Base-by-base conservation (phyloP, 2,888 invertebrate species). In the Polydrusus pterygomalis region DNA sequence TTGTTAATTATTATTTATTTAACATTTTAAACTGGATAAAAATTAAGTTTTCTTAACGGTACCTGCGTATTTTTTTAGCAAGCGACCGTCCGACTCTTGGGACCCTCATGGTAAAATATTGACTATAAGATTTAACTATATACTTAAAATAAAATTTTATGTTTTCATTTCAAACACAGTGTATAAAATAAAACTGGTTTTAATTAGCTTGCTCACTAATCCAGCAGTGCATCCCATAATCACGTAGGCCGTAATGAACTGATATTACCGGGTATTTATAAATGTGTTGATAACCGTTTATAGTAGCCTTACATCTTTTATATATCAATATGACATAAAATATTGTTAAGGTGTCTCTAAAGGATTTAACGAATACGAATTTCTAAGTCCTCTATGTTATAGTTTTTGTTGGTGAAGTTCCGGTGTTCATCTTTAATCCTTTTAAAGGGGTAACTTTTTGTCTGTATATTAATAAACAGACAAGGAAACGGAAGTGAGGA, bases 401-500 rank as follows among this genome's bases (percentile, higher is more conserved):
- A 20, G 63, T 17, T 63, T 45, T 63, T 20, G 1, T 34, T 62
- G 10, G 43, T 47, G n/a, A 6, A 63, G 63, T 63, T 63, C 63
- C 63, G 45, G 63, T 45, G 18, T 30, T 3, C 60, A 10, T 45
- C 47, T 20, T 25, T 63, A 15, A 45, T 45, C 47, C 11, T 45
- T n/a, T 47, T n/a, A 30, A 47, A 63, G 45, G 45, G 45, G 43
- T 62, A 18, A 47, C 18, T 63, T 63, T 63, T 63, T 63, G 45
- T 63, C 63, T 63, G n/a, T 15, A n/a, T 43, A n/a, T 43, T 34
- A 56, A 34, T 15, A 34, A 10, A 9, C 30, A 63, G 43, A 63
- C 63, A 63, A 63, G 45, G 25, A 63, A 63, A 45, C 63, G 63
- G 63, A 63, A 45, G 63, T 25, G 3, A 63, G 63, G 63, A 63